Evolutionary conservation across 2,888 invertebrate species (phyloP), one percentile per base, ranked within the genome.

Genomic region (Campopleginae sp.): DNA sequence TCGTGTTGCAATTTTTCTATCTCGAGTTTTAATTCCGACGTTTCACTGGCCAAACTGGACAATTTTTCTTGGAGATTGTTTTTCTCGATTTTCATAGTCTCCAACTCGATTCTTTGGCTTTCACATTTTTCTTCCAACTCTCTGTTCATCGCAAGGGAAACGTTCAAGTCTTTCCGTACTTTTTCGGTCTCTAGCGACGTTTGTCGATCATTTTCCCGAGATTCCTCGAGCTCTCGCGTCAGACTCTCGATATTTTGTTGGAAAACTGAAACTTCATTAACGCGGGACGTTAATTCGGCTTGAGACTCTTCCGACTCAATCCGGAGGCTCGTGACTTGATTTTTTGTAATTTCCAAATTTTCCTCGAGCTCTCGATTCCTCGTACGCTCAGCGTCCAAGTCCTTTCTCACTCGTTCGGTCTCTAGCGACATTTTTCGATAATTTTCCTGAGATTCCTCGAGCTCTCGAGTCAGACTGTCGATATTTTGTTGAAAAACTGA

Each of bases 401-500:
- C 19, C 27, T 80, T 66, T 5, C 17, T 65, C 8, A 78, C 6
- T 44, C 17, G 54, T 12, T 66, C 46, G 51, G 17, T 78, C 12
- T 23, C 12, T 4, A 31, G 27, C 3, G 48, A 51, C 48, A 48
- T 23, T n/a, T 77, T 33, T n/a, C 12, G 46, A 1, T 74, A 17
- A 14, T 68, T 61, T 38, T 58, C 38, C 4, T 48, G 19, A 54
- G 51, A 54, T 65, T 65, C 31, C 31, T 61, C 48, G 12, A 80
- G 38, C 27, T 80, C 42, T 12, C 8, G 14, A 6, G 72, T 51
- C 63, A 75, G 33, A 70, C 82, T 31, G 31, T n/a, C 46, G 4
- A 84, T 42, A 23, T 61, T 19, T 19, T 85, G 46, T 6, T 85
- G 10, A 63, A 75, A 61, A 51, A 84, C 54, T 12, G 70, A 12